Conservation (phyloP, 2,797 vertebrate genomes). For the Microtus californicus region DNA sequence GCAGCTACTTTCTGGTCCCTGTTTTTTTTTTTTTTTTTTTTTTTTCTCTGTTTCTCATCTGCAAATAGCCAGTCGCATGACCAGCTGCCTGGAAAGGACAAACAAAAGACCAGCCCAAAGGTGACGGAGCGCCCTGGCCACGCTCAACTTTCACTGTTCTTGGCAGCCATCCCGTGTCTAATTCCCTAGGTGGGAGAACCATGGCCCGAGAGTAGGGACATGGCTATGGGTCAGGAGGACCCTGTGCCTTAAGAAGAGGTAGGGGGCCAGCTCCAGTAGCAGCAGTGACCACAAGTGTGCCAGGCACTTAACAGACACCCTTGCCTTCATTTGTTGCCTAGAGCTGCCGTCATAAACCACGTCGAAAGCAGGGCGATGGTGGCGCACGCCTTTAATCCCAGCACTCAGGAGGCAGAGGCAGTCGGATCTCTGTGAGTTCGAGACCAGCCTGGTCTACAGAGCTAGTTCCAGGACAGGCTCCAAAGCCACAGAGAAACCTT, state of each 20-base stretch:
- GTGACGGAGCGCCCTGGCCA: not conserved
- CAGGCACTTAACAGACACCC: not conserved
- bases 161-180: not conserved
- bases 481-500: too few relatives aligned
- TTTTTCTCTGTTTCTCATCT: not conserved
- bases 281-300: not conserved
- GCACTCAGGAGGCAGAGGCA: too few relatives aligned
- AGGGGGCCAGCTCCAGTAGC: too few relatives aligned
- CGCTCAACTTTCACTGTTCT: not conserved
- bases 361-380: too few relatives aligned
- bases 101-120: not conserved
- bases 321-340: not conserved
- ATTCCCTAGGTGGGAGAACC: not conserved
- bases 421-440: too few relatives aligned
- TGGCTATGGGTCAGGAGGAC: not conserved
- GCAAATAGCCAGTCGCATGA: not conserved
- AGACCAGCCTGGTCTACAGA: too few relatives aligned
- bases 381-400: too few relatives aligned
- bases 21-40: too few relatives aligned
- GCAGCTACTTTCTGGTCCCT: not conserved
- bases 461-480: too few relatives aligned
- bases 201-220: not conserved
- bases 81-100: not conserved
- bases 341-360: not conserved
- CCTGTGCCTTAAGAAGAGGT: not conserved